Base-by-base conservation (phyloP, 2,888 invertebrate genomes). In the Autographa gamma region DNA sequence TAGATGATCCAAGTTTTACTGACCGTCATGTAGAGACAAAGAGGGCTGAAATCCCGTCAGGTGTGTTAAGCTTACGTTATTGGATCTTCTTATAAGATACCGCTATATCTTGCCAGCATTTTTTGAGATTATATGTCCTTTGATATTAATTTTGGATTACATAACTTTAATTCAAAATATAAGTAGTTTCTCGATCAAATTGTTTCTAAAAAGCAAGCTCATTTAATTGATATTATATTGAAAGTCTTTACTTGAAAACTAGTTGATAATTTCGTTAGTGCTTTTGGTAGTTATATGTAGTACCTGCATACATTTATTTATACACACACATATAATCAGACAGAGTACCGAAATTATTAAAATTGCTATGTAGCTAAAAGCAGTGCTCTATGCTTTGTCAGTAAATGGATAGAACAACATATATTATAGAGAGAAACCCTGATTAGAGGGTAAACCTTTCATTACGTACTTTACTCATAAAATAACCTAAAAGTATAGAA, bases 1-100 rank as follows among this genome's bases (percentile, higher is more conserved):
- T 43, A 43, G 43, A 16, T 6, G 43, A 2, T 5, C 16, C 43
- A 43, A 43, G 43, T 43, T 43, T 2, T 16, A 43, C 14, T 43
- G 43, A 16, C 43, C 5, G 43, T 16, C 14, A 0, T 14, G 43
- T 43, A 48, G 32, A 19, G 16, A 25, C 58, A 80, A 66, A 63
- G 48, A 67, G 19, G 64, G 41, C 32, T 59, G 25, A 62, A 76
- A 69, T 62, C 63, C 65, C 48, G 52, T 19, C 38, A 81, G 61
- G 72, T 67, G 60, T 18, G 60, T 62, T 19, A 32, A 67, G 34
- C 32, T 65, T 41, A 31, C 60, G 56, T 68, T 76, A 60, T 64
- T 18, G 38, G 65, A 38, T 41, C 69, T 67, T 60, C 34, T 71
- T 71, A 54, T 34, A 61, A 63, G 56, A 75, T 66, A 69, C 38